Base-by-base conservation (phyloP, 2,888 invertebrate genomes). In the Odontocolon sp. region DNA sequence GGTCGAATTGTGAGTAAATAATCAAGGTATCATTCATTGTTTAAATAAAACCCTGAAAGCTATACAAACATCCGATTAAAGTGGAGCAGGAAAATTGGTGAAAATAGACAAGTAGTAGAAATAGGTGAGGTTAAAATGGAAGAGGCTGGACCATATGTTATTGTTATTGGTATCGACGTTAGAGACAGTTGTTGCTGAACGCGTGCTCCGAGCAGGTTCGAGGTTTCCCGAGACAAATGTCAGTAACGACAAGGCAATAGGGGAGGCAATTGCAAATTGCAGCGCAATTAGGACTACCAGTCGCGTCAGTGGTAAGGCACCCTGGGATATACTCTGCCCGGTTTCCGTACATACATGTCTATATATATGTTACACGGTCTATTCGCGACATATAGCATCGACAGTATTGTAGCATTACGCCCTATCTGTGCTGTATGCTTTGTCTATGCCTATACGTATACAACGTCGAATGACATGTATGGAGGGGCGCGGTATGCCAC, bases 281-380 rank as follows among this genome's bases (percentile, higher is more conserved):
- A 66, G 68, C 63, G 68, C 72, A 77, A 77, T 77, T 77, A 77
- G 68, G 71, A 68, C 63, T 72, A 70, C 72, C 77, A 67, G 76
- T 77, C 67, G 71, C 68, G 45, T 72, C 71, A 72, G 52, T 68
- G 72, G 56, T 42, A 68, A 72, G 67, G 68, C 38, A 77, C 54
- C 23, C 61, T 47, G 66, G 66, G 70, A 66, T 59, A 57, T 38
- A 74, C 6, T 38, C 56, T 40, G 61, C 18, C 31, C n/a, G n/a
- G n/a, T n/a, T n/a, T n/a, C n/a, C n/a, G n/a, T n/a, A n/a, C n/a
- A n/a, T n/a, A n/a, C n/a, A n/a, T n/a, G n/a, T 26, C 11, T 36
- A 28, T 26, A 36, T 42, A 38, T 66, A 47, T 47, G 23, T 21
- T 38, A 52, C 6, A 61, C 54, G 61, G 56, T 56, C 56, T 33